Conservation (phyloP, 2,888 invertebrate species). For the Saturnia japonica region DNA sequence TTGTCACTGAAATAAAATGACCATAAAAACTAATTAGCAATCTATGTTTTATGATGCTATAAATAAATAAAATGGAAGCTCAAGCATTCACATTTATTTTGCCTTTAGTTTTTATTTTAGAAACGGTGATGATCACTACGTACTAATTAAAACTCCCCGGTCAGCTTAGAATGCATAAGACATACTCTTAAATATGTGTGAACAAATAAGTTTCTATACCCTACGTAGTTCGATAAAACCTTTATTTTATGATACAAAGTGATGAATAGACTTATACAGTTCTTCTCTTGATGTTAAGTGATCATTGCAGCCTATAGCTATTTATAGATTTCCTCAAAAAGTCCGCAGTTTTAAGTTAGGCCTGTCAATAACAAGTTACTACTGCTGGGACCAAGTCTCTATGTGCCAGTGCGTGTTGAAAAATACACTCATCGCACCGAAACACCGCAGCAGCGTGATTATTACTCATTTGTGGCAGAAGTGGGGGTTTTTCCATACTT, state of each 20-base stretch:
- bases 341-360: neutral
- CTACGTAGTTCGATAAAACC: neutral
- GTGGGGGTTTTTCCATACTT: neutral
- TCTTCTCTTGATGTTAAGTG: too few species aligned
- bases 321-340: neutral
- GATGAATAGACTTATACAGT: neutral
- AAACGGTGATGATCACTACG: slow-evolving; percentile 58
- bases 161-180: slow-evolving; percentile 47
- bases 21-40: slow-evolving; percentile 76
- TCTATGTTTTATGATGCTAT: slow-evolving; percentile 67
- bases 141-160: slow-evolving; percentile 61
- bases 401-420: neutral
- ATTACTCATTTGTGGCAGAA: neutral
- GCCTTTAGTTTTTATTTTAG: slow-evolving; percentile 47
- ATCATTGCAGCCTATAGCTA: neutral
- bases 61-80: slow-evolving; percentile 69
- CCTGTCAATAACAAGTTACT: neutral
- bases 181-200: slow-evolving; percentile 63
- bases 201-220: slow-evolving; percentile 24
- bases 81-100: slow-evolving; percentile 53
- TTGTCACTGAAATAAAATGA: slow-evolving; percentile 60
- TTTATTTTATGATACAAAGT: neutral
- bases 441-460: neutral
- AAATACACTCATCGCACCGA: neutral
- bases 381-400: too few species aligned